Evolutionary conservation across 1,140 invertebrate genomes (phyloP), one percentile per base, ranked within the genome.

Genomic region (Drosophila athabasca): DNA sequence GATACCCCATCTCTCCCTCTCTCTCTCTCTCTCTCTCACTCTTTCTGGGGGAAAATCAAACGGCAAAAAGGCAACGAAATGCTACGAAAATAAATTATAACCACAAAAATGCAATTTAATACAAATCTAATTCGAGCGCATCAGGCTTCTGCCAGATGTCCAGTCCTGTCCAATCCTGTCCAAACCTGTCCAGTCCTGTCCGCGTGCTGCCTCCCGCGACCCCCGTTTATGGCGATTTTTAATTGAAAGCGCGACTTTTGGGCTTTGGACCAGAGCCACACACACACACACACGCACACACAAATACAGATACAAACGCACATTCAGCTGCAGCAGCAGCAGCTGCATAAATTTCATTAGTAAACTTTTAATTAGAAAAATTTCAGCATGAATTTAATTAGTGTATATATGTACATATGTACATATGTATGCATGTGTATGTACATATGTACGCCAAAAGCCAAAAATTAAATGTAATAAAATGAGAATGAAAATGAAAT

Each of bases 331-430:
- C 54, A 59, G 24, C 65, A 31, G 15, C 76, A 74, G 76, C 69
- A 75, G 77, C 77, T 80, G 77, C 76, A 80, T 80, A 79, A 80
- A 80, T 79, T 80, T 79, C 77, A 80, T 80, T 80, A 80, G 77
- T 80, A 80, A 80, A 80, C 76, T 80, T 80, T 80, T 80, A 80
- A 80, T 80, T 79, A 79, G 77, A 80, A 80, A 80, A 80, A 80
- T 80, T 80, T 80, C 49, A 69, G 65, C 66, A 80, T 75, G 77
- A 80, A 80, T 80, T 80, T 80, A 80, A 80, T 80, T 80, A 80
- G 77, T 80, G 71, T 46, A 75, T 62, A 80, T 66, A 75, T 41
- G 58, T 57, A 58, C 62, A 79, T 29, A 54, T 29, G 55, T 26
- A 46, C 58, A 46, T 35, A 66, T 19, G 17, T 19, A 19, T 19